Base-by-base conservation (phyloP, 2,797 vertebrate species). In the Paedocypris micromegethes region DNA sequence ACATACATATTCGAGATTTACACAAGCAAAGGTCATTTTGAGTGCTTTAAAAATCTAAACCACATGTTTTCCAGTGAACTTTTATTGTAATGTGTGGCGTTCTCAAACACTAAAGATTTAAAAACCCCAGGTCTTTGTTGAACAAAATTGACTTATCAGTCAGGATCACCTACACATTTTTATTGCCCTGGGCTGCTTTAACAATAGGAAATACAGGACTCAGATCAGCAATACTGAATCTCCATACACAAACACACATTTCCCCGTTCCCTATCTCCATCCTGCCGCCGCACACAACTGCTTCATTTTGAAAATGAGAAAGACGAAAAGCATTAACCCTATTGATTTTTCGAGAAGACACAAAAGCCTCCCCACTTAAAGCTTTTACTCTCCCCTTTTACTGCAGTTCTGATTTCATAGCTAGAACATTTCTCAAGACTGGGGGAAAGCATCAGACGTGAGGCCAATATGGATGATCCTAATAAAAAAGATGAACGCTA, bases 311-410 rank as follows among this genome's bases (percentile, higher is more conserved):
- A 66, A 73, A 76, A 68, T 65, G 66, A 64, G 76, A 55, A 73
- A 63, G 70, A 79, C 61, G 58, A 42, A 76, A 72, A 46, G 59
- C 69, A 74, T 75, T 75, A 72, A 57, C 66, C 47, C 9, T 75
- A 80, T 79, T 74, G 75, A 75, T 77, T 80, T 77, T 74, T 63
- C 51, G 23, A 62, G 55, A 47, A 65, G 56, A 60, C 52, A 61
- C 42, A 45, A 53, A 72, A 53, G 43, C 50, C 63, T 58, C 41
- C 43, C 59, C 53, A 70, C 57, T 75, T 70, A 72, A 70, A 60
- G 58, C 66, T 69, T 63, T 60, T 64, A 68, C 63, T 67, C 42
- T 59, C 42, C 43, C n/a, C 9, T 39, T 39, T 6, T 23, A 5
- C 8, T 54, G 46, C 3, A 41, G 52, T 48, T 63, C 60, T 51